A percentile compares a stretch with the other conserved stretches of the same genome.
phyloP scores from a whole-genome alignment of 1,140 invertebrate species.

The Papilio aristodemus region DNA sequence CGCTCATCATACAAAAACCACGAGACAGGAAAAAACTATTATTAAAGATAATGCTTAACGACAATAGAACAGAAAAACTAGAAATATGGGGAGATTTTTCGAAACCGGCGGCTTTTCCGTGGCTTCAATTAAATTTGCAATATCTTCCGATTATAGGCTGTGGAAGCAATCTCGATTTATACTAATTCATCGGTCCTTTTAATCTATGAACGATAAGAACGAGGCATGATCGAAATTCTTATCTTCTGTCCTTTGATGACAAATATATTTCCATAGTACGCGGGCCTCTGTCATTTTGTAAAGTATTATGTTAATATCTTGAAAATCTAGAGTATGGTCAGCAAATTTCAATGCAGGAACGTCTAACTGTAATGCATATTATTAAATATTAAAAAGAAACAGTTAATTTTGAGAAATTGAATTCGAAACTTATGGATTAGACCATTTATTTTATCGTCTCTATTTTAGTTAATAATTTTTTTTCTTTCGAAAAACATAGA shows the following conservation, averaged over 20 bases:
- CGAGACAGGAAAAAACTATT: neutral
- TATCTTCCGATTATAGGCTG: no score
- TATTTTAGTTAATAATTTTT: neutral
- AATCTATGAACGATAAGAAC: neutral
- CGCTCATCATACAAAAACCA: conserved; percentile 6
- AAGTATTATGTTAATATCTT: no score
- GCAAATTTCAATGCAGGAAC: no score
- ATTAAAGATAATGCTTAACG: no score
- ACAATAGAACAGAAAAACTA: no score
- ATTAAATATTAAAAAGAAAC: no score
- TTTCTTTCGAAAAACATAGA: neutral
- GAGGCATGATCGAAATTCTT: neutral
- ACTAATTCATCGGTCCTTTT: neutral
- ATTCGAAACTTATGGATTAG: no score
- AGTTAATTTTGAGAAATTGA: no score
- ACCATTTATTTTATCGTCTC: neutral
- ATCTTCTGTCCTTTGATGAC: neutral
- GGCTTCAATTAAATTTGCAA: no score
- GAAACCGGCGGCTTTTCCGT: no score
- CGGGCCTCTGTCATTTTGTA: neutral
- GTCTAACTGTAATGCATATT: neutral
- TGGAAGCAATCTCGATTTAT: neutral
- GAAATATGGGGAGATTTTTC: no score
- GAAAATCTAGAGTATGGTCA: no score
- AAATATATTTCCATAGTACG: neutral